phyloP scores from a whole-genome alignment of 2,888 invertebrate species.

The Cheilosia scutellata region DNA sequence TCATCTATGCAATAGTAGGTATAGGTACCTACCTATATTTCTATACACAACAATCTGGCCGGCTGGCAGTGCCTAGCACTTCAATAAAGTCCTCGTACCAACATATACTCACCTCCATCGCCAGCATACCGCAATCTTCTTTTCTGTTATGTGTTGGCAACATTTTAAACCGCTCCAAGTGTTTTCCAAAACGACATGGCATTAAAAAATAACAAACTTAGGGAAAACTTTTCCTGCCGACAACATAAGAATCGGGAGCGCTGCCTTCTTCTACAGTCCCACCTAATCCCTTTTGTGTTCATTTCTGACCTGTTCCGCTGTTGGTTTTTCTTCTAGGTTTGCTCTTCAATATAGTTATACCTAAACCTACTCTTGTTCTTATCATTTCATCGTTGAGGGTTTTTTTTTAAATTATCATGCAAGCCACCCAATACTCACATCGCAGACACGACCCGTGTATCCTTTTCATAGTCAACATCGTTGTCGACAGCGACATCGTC shows the following conservation, averaged over 20 bases:
- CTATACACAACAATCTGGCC: not conserved
- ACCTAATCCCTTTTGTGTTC: constrained; percentile 57
- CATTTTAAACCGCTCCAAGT: constrained; percentile 65
- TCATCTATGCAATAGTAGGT: no score
- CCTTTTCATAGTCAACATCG: constrained; percentile 58
- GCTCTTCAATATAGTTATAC: not conserved
- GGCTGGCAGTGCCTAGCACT: constrained; percentile 19
- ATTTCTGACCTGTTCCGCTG: constrained; percentile 48
- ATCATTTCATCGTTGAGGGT: constrained; percentile 8
- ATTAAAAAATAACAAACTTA: constrained; percentile 62
- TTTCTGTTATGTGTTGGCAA: constrained; percentile 51
- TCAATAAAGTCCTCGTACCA: no score
- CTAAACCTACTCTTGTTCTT: not conserved
- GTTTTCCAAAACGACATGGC: constrained; percentile 64
- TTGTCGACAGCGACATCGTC: constrained; percentile 31
- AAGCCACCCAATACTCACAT: constrained; percentile 3
- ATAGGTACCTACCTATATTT: no score
- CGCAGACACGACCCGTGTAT: constrained; percentile 23
- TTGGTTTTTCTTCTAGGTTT: constrained; percentile 37
- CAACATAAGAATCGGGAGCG: not conserved
- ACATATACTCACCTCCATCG: not conserved
- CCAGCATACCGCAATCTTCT: constrained; percentile 16
- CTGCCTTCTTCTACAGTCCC: not conserved
- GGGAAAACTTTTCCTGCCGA: constrained; percentile 60
- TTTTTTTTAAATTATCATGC: constrained; percentile 24